Base-by-base conservation (phyloP, 2,113 vertebrate species). In the Suncus etruscus region DNA sequence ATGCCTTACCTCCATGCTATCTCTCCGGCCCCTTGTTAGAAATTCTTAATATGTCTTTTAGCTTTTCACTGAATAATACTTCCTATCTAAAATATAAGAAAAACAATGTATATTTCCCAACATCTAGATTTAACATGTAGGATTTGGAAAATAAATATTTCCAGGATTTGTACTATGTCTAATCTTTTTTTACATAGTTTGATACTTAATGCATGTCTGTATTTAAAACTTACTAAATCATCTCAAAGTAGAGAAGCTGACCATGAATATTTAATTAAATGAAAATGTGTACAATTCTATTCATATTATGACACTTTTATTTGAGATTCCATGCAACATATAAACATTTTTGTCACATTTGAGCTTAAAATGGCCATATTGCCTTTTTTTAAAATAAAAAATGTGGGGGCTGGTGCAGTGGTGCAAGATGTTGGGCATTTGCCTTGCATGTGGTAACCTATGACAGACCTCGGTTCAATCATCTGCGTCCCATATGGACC, bases 81-180 rank as follows among this genome's bases (percentile, higher is more conserved):
- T 86, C 24, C 74, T 87, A 84, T 65, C 77, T 11, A 50, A 16
- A 39, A 3, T 77, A 76, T 10, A 90, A 32, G 12, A 18, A 16
- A 77, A 66, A 61, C 45, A 29, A 79, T 39, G 8, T 58, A 87
- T 3, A 51, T 48, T 65, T 7, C 5, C 9, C 32, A 66, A 5
- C 2, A 80, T 54, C 70, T 65, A 66, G 9, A 58, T 79, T 50
- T 86, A 68, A 54, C 14, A 31, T 58, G 1, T 58, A 66, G 2
- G 78, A 79, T 92, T 80, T 74, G 65, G 24, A 93, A 22, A 83
- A 79, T 3, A 92, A 69, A 68, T 39, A 0, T 75, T 83, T 74
- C 76, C 24, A 86, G 48, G 2, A 32, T 83, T 11, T 74, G 83
- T 18, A 69, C 45, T 81, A 50, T 82, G 7, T 31, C 68, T 85